These are phyloP conservation scores for Reticulitermes lucifugus DNA, from an alignment of 2,888 invertebrate genomes.

Conservation along the genomic window DNA sequence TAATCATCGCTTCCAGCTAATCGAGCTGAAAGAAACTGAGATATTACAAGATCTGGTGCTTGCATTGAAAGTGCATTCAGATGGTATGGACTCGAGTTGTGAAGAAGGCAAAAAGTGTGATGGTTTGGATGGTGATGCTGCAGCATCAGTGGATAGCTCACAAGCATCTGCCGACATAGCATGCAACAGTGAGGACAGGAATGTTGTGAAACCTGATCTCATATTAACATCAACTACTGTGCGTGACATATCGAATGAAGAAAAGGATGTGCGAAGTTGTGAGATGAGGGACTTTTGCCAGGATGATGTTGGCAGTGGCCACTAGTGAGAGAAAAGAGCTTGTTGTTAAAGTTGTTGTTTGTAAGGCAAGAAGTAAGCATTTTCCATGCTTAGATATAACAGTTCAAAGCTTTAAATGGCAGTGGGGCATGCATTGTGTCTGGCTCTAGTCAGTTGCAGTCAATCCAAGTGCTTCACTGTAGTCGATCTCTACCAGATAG, in stretches of 20 bases:
- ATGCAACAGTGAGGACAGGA: slow-evolving; percentile 14
- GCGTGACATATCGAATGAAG: slow-evolving; percentile 22
- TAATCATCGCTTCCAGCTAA: slow-evolving; percentile 87
- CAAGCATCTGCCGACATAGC: not conserved
- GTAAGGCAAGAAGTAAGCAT: slow-evolving; percentile 46
- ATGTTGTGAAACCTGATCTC: slow-evolving; percentile 42
- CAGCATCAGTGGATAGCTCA: slow-evolving; percentile 1
- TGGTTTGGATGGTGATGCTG: slow-evolving; percentile 16
- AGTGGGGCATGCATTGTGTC: not conserved
- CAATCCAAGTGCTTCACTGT: not conserved
- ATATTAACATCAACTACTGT: slow-evolving; percentile 18
- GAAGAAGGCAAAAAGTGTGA: slow-evolving; percentile 20
- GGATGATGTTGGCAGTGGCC: slow-evolving; percentile 32
- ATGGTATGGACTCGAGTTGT: slow-evolving; percentile 34
- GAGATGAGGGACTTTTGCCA: slow-evolving; percentile 21
- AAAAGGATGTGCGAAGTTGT: slow-evolving; percentile 36
- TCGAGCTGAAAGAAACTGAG: slow-evolving; percentile 91
- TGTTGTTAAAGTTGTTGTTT: slow-evolving; percentile 49
- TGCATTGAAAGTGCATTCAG: slow-evolving; percentile 70
- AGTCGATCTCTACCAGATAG: not conserved
- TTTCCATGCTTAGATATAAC: not conserved
- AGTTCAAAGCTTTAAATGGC: not conserved
- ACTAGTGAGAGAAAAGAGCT: slow-evolving; percentile 25
- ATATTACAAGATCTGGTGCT: slow-evolving; percentile 91
- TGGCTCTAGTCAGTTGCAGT: not conserved